phyloP scores from a whole-genome alignment of 1,140 invertebrate genomes.

The Diabrotica undecimpunctata region DNA sequence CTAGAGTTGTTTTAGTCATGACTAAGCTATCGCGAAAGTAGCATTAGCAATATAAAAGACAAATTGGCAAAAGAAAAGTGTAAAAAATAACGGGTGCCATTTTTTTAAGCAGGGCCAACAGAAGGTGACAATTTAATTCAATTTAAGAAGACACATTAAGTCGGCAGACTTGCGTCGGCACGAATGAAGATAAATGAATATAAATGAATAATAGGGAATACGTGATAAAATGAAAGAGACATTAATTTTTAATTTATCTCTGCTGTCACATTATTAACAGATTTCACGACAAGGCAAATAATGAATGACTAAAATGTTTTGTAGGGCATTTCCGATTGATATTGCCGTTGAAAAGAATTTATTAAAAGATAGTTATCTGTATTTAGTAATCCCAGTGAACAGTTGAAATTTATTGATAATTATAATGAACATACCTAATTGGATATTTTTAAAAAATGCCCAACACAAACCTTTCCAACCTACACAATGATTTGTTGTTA shows the following conservation, averaged over 20 bases:
- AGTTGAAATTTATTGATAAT: too few species aligned
- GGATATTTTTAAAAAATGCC: too few species aligned
- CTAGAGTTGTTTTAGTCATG: too few species aligned
- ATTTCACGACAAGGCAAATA: not conserved
- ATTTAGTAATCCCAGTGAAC: too few species aligned
- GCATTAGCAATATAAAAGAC: not conserved
- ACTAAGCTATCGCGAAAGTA: not conserved
- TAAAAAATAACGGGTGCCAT: not conserved
- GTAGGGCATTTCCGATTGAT: too few species aligned
- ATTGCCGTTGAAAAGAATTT: too few species aligned
- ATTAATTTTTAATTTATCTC: constrained; percentile 10
- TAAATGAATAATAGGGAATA: constrained; percentile 12
- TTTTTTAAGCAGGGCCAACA: constrained; percentile 7
- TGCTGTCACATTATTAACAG: constrained; percentile 3
- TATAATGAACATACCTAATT: too few species aligned
- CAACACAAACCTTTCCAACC: too few species aligned
- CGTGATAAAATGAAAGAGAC: constrained; percentile 5
- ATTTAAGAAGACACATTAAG: constrained; percentile 11
- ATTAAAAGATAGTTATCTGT: too few species aligned
- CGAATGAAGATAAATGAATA: constrained; percentile 10
- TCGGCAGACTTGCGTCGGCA: constrained; percentile 7
- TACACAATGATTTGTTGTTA: too few species aligned
- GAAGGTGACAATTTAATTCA: constrained; percentile 10
- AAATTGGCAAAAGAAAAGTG: not conserved
- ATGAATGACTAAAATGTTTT: too few species aligned